A percentile compares a stretch with the other conserved stretches of the same genome.
Evolutionary conservation across 2,888 invertebrate genomes (phyloP).

Genomic region (Aplocera efformata): DNA sequence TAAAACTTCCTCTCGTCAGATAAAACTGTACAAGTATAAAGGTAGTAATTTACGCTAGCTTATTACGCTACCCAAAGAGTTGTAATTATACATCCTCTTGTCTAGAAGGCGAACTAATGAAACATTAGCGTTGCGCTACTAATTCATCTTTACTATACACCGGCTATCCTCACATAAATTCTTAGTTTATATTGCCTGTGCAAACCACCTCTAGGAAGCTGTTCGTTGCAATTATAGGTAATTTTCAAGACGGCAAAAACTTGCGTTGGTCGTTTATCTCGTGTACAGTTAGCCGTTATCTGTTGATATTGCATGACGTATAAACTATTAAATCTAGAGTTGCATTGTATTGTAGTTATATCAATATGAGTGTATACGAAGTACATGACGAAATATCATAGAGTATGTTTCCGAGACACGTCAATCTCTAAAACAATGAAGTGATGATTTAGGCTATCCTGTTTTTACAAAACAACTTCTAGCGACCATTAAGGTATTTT

Average conservation of each 20-base stretch:
- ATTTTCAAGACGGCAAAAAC: conserved; percentile 54
- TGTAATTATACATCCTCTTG: no score
- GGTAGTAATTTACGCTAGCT: no score
- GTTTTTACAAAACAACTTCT: no score
- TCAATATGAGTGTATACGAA: no score
- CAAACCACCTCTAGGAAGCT: conserved; percentile 50
- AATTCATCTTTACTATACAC: conserved; percentile 12
- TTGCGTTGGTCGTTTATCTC: conserved; percentile 30
- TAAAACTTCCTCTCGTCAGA: no score
- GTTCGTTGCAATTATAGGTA: conserved; percentile 52
- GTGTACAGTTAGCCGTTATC: conserved; percentile 39
- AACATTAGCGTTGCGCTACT: conserved; percentile 1
- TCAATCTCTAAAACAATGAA: no score
- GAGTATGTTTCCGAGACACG: no score
- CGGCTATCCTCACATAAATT: conserved; percentile 30
- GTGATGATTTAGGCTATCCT: no score
- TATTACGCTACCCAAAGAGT: no score
- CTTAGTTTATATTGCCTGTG: conserved; percentile 35
- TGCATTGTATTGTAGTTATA: conserved; percentile 3
- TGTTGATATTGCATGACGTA: conserved; percentile 18
- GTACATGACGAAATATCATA: no score
- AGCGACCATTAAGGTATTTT: no score
- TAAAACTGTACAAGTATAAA: no score
- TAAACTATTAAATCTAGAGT: conserved; percentile 8
- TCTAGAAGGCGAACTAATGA: background rate